Base-by-base conservation (phyloP, 2,113 vertebrate species). In the Pollimyrus isidori region DNA sequence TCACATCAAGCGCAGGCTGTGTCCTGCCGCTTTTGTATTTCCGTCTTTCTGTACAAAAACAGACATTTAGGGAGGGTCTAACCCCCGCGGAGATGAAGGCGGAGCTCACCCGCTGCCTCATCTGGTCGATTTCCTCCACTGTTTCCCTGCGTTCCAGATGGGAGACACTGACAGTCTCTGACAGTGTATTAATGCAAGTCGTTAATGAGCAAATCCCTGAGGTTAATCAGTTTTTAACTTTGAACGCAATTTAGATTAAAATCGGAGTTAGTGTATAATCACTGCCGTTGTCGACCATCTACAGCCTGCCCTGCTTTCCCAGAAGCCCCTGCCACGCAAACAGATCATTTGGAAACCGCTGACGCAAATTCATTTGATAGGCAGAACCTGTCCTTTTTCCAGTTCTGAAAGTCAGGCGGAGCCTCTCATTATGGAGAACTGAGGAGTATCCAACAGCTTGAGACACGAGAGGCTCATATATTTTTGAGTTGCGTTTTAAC, bases 391-490 rank as follows among this genome's bases (percentile, higher is more conserved):
- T 80, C 30, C 13, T 80, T 80, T 80, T 80, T 80, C 35, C 45
- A 19, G 73, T 80, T 80, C 35, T 80, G 35, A 80, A 80, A 80
- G 73, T 85, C 42, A 85, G 17, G 49, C 87, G 23, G 9, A 10
- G 87, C 21, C 35, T 30, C 56, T 58, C 53, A 58, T 62, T 62
- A 87, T 39, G 26, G 26, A 35, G 50, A n/a, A 35, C 49, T 35
- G n/a, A 62, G 93, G 92, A 95, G 94, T 93, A 93, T 94, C 93
- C 93, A 94, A 92, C 93, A 92, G 94, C 95, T 95, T 95, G 94
- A 95, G 95, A 94, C 94, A 95, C 95, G 95, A 96, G 95, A 80
- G 94, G 94, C 94, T 95, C 95, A 95, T 96, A 94, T 93, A 94
- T 95, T 95, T 95, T 95, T 95, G 92, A 96, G 94, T 93, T 92